A percentile compares a stretch with the other conserved stretches of the same genome.
Evolutionary conservation across 2,888 invertebrate species (phyloP).

Genomic region (Athalia cordata): DNA sequence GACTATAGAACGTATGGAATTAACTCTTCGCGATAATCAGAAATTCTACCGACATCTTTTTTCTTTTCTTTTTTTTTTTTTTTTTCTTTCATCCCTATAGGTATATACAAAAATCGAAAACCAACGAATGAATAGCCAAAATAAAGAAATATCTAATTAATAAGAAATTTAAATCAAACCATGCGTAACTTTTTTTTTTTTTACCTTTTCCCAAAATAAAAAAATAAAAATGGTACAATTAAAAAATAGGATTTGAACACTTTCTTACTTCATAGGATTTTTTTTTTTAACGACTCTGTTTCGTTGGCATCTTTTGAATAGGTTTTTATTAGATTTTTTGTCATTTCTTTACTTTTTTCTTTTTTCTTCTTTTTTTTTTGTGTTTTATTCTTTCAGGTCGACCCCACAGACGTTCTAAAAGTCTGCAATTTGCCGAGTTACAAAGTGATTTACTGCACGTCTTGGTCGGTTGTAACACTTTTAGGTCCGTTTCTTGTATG

Average conservation of each 20-base stretch:
- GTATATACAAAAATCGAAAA: too few species aligned
- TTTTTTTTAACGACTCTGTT: too few species aligned
- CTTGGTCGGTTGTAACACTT: slow-evolving; percentile 22
- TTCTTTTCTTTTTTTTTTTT: not conserved
- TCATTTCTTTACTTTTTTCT: too few species aligned
- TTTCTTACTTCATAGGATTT: too few species aligned
- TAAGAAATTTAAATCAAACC: too few species aligned
- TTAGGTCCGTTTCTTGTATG: not conserved
- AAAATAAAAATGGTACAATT: too few species aligned
- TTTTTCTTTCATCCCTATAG: too few species aligned
- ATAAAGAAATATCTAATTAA: too few species aligned
- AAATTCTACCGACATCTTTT: not conserved
- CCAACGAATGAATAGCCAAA: too few species aligned
- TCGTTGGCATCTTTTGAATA: not conserved
- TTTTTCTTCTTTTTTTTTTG: not conserved
- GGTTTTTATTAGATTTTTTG: not conserved
- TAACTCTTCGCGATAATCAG: slow-evolving; percentile 19
- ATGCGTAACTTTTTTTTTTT: too few species aligned
- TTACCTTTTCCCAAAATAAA: too few species aligned
- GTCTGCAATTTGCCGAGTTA: slow-evolving; percentile 32
- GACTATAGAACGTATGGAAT: not conserved
- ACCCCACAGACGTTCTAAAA: not conserved
- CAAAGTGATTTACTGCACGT: slow-evolving; percentile 25
- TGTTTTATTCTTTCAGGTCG: not conserved
- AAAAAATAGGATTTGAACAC: too few species aligned